Base-by-base conservation (phyloP, 2,113 vertebrate species). In the Clarias magur region DNA sequence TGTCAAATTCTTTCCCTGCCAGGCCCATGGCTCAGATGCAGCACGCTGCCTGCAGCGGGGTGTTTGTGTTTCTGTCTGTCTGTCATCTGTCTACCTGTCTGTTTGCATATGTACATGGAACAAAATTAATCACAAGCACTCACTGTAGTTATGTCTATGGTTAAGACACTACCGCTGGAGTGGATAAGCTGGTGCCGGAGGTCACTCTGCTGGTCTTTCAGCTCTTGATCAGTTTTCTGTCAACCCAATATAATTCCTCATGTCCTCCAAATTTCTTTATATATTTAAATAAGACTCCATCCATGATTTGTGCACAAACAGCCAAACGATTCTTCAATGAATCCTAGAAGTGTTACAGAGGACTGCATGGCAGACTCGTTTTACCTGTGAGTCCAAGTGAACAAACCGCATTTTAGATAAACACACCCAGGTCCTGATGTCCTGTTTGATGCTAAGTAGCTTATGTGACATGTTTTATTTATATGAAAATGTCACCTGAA, bases 21-120 rank as follows among this genome's bases (percentile, higher is more conserved):
- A 84, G 87, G 30, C 87, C 84, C 70, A 81, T 88, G 87, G 86
- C 91, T 88, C 86, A 73, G 86, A 86, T 85, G 82, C 75, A 81
- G 78, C 75, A 16, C 57, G 54, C 68, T 86, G 85, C 89, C 88
- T 54, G 68, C 80, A 89, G 84, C 86, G 15, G 3, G 85, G 57
- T 78, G 67, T 78, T 70, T 87, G 82, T 85, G 23, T 85, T 34
- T 67, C 6, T 86, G 73, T 65, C 16, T 59, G n/a, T 80, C 9
- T 84, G 13, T 80, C 38, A 42, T 3, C 23, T 70, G 60, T 63
- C 38, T 65, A 17, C 76, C 10, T 78, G 5, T 67, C n/a, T 75
- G 72, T 67, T 4, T 60, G 19, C 25, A 38, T 59, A 21, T 80
- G 56, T 62, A 25, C 30, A 13, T 27, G 11, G 17, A 42, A 81